Conservation (phyloP, 2,113 vertebrate genomes). For the Sturnira hondurensis region DNA sequence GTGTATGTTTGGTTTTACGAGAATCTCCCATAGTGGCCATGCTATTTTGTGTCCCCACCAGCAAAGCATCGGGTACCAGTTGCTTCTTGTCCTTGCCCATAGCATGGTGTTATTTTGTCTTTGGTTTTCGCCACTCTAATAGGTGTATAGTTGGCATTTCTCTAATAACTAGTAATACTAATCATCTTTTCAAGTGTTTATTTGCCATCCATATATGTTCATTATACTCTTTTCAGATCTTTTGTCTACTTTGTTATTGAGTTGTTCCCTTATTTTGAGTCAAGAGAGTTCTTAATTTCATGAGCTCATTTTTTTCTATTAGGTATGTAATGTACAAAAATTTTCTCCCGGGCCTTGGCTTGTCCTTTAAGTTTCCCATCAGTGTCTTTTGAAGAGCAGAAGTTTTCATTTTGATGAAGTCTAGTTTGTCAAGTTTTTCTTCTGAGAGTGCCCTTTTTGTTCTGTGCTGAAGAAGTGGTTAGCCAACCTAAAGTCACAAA, state of each 20-base stretch:
- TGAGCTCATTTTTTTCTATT: neutral
- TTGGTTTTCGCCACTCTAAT: neutral
- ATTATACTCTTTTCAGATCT: neutral
- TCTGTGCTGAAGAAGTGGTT: neutral
- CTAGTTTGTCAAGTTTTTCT: neutral
- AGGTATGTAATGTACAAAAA: neutral
- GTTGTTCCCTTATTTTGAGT: neutral
- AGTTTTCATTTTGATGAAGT: neutral
- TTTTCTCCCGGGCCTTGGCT: neutral
- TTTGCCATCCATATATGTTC: neutral
- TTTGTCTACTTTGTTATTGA: neutral
- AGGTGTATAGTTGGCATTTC: neutral
- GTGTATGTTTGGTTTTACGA: neutral
- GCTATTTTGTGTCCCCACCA: neutral
- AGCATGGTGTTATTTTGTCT: neutral
- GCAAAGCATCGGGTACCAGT: fast-evolving
- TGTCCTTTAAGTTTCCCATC: neutral
- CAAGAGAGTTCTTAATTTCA: neutral
- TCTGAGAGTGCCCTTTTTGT: neutral
- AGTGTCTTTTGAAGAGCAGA: neutral
- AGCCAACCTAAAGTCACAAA: neutral
- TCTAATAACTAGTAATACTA: fast-evolving
- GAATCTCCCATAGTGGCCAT: neutral
- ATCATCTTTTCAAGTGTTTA: neutral
- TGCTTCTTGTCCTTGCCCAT: neutral